Evolutionary conservation across 2,113 vertebrate genomes (phyloP), one percentile per base, ranked within the genome.

Genomic region (Danionella cerebrum): DNA sequence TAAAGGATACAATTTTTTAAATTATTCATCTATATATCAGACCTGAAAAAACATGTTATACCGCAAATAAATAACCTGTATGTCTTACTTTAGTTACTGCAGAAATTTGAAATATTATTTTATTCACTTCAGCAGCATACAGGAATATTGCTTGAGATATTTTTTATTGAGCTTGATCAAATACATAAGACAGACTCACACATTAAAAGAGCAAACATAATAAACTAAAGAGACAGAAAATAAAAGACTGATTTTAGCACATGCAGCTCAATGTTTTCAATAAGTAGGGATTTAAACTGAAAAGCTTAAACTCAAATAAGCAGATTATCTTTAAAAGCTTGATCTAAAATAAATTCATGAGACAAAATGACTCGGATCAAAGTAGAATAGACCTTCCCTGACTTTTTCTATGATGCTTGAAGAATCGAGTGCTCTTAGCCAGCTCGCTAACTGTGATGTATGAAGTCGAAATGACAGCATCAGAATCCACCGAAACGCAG

Each of bases 321-420:
- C 71, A 76, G 68, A 51, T 63, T 65, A 67, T 73, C 71, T 62
- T 72, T 76, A 79, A 74, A 77, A 80, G 77, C 54, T 59, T 78
- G 74, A 80, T 83, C 79, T 87, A 86, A 85, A 87, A 85, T 87
- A 85, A 84, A 82, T 79, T 82, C 68, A 81, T 74, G 69, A 82
- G 77, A 83, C 73, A 79, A 33, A 65, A 81, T 81, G 25, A 60
- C 70, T 67, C 79, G 52, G 67, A 76, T 62, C 47, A 54, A 31
- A 16, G 27, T 53, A 47, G 76, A 78, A 68, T 59, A 76, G 58
- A 67, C 44, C 58, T 62, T 58, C 55, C 50, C 76, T 80, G 73
- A 79, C 58, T 69, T 67, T 69, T 70, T 53, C 60, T 77, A 79
- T 79, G 65, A n/a, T n/a, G n/a, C n/a, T n/a, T n/a, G n/a, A n/a